Evolutionary conservation across 1,140 invertebrate genomes (phyloP).

Genomic region (roundworm (Caenorhabditis elegans)): DNA sequence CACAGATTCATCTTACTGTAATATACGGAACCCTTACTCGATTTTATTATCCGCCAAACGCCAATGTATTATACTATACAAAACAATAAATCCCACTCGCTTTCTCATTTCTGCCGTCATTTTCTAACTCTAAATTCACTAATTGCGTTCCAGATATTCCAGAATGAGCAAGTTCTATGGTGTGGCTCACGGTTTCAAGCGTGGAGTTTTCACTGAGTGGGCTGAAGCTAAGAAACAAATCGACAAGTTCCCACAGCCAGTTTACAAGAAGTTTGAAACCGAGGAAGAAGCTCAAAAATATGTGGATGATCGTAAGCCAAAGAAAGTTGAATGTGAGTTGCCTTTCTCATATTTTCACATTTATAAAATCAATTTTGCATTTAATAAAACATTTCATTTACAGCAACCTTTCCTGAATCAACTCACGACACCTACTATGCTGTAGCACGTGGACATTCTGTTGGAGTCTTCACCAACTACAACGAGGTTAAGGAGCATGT

Average conservation of each 20-base stretch:
- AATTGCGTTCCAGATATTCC: no score
- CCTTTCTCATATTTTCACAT: not conserved
- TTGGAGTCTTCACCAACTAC: constrained; percentile 52
- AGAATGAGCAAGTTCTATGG: constrained; percentile 41
- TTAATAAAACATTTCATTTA: not conserved
- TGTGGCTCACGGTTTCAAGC: constrained; percentile 39
- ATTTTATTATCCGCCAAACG: not conserved
- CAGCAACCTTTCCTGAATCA: not conserved
- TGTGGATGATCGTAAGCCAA: constrained; percentile 34
- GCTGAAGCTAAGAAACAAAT: constrained; percentile 41
- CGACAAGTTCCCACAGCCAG: constrained; percentile 49
- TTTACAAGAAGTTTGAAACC: constrained; percentile 49
- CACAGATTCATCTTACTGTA: not conserved
- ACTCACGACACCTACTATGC: constrained; percentile 41
- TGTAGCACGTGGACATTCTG: constrained; percentile 49
- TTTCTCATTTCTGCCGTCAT: no score
- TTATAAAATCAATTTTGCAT: not conserved
- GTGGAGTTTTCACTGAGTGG: constrained; percentile 40
- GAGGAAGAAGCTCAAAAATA: constrained; percentile 45
- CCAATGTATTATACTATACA: not conserved
- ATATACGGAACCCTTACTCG: not conserved
- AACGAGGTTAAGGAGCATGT: constrained; percentile 51
- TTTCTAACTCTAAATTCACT: no score
- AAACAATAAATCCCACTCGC: not conserved
- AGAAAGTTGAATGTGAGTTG: constrained; percentile 32